phyloP scores from a whole-genome alignment of 2,888 invertebrate species.

The Callinectes sapidus region DNA sequence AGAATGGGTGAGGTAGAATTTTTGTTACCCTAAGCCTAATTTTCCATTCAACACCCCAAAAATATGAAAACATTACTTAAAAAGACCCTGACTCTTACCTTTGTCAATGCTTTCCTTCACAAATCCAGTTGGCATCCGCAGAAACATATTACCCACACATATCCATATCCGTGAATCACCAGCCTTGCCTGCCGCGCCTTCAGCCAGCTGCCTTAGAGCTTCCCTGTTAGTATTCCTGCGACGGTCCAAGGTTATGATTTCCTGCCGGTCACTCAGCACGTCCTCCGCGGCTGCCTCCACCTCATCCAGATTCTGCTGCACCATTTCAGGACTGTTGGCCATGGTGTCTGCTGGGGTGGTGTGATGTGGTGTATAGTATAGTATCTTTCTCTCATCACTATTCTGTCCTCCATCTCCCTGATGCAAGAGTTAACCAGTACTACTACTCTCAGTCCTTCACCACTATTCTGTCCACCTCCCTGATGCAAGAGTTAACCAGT shows the following conservation, averaged over 20 bases:
- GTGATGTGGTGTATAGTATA: too few relatives aligned
- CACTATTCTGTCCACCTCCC: too few relatives aligned
- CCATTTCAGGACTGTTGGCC: conserved; percentile 77
- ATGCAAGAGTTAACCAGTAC: too few relatives aligned
- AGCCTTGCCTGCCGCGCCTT: conserved; percentile 74
- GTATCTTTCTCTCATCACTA: too few relatives aligned
- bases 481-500: too few relatives aligned
- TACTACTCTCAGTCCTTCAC: too few relatives aligned
- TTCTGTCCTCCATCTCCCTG: too few relatives aligned
- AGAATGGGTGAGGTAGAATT: too few relatives aligned
- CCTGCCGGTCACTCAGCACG: conserved; percentile 82
- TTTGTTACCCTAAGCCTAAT: too few relatives aligned
- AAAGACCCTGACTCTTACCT: too few relatives aligned
- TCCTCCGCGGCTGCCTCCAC: conserved; percentile 84
- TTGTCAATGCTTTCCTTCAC: conserved; percentile 81
- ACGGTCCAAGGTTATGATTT: conserved; percentile 83
- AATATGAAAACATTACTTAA: too few relatives aligned
- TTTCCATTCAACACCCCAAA: too few relatives aligned
- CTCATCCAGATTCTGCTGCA: conserved; percentile 80
- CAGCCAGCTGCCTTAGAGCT: conserved; percentile 81
- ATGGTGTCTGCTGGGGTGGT: conserved; percentile 50
- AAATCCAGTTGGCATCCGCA: conserved; percentile 81
- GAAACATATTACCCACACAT: conserved; percentile 83
- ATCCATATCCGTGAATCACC: conserved; percentile 81
- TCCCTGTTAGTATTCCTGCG: conserved; percentile 86